These are phyloP conservation scores for Lethenteron reissneri DNA, from an alignment of 2,113 vertebrate genomes.

Conservation along the genomic window DNA sequence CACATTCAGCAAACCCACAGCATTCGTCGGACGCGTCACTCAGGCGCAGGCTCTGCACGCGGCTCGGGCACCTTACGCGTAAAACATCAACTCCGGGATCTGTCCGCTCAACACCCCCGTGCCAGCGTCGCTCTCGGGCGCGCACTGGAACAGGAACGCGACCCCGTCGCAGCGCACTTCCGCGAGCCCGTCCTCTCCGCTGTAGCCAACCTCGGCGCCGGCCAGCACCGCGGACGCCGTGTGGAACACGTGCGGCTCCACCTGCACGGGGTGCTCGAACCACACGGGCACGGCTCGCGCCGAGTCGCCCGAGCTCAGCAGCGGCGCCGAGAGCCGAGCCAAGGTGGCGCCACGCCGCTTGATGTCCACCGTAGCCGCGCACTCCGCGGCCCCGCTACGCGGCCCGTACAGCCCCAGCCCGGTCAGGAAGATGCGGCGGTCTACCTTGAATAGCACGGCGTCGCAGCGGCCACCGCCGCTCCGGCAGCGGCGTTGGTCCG, in stretches of 20 bases:
- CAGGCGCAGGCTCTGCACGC: too few relatives aligned
- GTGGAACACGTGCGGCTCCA: conserved; percentile 76
- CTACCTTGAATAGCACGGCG: neutral
- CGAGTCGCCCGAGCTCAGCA: neutral
- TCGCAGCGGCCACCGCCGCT: neutral
- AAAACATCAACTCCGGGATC: conserved; percentile 93
- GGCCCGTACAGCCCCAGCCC: neutral
- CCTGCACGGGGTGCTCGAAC: neutral
- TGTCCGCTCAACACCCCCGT: conserved; percentile 94
- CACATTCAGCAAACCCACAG: too few relatives aligned
- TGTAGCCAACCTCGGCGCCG: conserved; percentile 80
- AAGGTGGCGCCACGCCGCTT: neutral
- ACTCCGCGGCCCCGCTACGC: conserved; percentile 1
- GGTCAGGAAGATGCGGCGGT: conserved; percentile 3
- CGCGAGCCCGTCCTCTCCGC: conserved; percentile 90
- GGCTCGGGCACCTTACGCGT: conserved; percentile 29
- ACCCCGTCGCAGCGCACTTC: conserved; percentile 86
- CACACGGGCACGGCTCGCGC: neutral
- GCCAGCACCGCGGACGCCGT: conserved; percentile 72
- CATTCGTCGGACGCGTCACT: too few relatives aligned
- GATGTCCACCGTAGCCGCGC: neutral
- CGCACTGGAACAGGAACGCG: conserved; percentile 94
- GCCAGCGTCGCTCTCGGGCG: conserved; percentile 89
- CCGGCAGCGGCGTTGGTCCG: neutral
- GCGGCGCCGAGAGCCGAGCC: neutral